Conservation (phyloP, 2,888 invertebrate genomes). For the Adineta ricciae region DNA sequence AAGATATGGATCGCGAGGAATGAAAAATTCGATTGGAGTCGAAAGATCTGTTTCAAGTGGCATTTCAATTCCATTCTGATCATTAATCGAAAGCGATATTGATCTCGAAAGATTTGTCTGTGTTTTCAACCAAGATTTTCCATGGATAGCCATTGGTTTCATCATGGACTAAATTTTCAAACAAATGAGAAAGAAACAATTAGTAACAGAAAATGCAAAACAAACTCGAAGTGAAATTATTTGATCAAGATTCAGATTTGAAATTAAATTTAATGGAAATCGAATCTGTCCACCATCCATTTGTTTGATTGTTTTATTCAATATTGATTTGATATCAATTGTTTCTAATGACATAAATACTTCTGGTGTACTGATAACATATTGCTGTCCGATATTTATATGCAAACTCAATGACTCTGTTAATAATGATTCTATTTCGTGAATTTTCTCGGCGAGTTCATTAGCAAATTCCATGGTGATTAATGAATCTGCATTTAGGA, state of each 20-base stretch:
- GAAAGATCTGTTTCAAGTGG: too few relatives aligned
- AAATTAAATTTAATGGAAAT: too few relatives aligned
- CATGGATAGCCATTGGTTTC: background rate
- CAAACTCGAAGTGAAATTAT: too few relatives aligned
- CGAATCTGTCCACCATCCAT: background rate
- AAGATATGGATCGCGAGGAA: too few relatives aligned
- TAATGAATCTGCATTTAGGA: background rate
- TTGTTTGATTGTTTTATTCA: background rate
- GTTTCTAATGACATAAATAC: background rate
- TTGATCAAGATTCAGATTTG: too few relatives aligned
- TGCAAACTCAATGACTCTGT: background rate
- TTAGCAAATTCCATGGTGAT: background rate
- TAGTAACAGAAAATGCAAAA: too few relatives aligned
- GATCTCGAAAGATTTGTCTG: background rate
- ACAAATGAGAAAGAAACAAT: too few relatives aligned
- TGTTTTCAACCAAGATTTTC: background rate
- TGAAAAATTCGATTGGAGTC: too few relatives aligned
- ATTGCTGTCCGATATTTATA: background rate
- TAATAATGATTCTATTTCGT: too few relatives aligned
- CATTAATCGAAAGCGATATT: background rate
- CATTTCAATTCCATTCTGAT: background rate
- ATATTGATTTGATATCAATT: background rate
- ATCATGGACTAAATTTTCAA: background rate
- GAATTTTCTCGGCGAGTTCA: slow-evolving; percentile 23
- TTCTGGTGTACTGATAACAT: background rate